Conservation (phyloP, 1,140 invertebrate species). For the Macrotrachela quadricornifera region DNA sequence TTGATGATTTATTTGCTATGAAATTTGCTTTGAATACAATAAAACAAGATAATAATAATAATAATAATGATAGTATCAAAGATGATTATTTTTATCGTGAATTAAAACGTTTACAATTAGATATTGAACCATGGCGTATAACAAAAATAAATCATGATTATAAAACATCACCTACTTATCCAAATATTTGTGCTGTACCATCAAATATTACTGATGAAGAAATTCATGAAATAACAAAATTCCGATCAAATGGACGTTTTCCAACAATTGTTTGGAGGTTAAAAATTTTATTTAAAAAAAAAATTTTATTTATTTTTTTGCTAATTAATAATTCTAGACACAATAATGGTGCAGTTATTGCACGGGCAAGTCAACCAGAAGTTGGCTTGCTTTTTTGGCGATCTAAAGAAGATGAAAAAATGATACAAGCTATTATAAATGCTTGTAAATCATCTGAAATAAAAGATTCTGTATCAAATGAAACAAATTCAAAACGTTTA, state of each 20-base stretch:
- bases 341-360: slow-evolving; percentile 65
- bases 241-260: slow-evolving; percentile 60
- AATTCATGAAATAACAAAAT: slow-evolving; percentile 56
- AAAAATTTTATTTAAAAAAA: not conserved
- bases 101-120: slow-evolving; percentile 3
- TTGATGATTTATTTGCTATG: no score
- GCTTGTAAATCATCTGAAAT: no score
- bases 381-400: slow-evolving; percentile 80
- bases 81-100: not conserved
- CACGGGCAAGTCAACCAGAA: slow-evolving; percentile 72
- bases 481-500: slow-evolving; percentile 39
- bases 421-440: slow-evolving; percentile 49
- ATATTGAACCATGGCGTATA: not conserved
- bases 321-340: slow-evolving; percentile 27
- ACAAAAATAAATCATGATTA: not conserved
- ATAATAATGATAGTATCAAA: no score
- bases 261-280: slow-evolving; percentile 80
- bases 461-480: no score
- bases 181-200: slow-evolving; percentile 63
- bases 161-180: slow-evolving; percentile 56
- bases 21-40: no score
- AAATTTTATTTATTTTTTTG: slow-evolving; percentile 9
- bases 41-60: no score
- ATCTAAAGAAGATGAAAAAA: slow-evolving; percentile 59
- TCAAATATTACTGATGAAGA: slow-evolving; percentile 57